These are phyloP conservation scores for Myiotriccus ornatus DNA, from an alignment of 2,797 vertebrate species.

Conservation along the genomic window DNA sequence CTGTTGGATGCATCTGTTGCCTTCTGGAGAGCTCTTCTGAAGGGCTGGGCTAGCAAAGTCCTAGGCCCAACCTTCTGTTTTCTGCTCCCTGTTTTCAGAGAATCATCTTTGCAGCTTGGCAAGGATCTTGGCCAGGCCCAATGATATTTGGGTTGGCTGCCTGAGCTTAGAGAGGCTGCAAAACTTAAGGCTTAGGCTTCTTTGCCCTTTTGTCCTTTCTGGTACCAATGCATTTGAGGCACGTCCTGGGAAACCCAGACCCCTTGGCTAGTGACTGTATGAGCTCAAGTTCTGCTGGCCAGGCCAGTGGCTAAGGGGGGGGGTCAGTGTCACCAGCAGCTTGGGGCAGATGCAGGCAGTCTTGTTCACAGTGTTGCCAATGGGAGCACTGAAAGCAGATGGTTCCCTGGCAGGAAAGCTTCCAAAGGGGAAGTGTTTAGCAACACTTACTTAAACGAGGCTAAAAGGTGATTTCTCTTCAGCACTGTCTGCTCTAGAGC, in stretches of 20 bases:
- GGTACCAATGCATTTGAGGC: neutral
- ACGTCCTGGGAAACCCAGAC: neutral
- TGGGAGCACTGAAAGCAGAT: neutral
- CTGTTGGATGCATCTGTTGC: neutral
- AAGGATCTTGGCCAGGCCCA: neutral
- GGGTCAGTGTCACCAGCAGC: neutral
- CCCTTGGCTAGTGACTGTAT: neutral
- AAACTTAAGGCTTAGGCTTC: neutral
- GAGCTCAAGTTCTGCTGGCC: neutral
- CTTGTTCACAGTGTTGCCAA: neutral
- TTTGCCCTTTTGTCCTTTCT: neutral
- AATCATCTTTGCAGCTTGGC: neutral
- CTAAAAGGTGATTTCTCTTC: neutral
- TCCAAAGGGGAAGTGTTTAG: neutral
- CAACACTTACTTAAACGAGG: neutral
- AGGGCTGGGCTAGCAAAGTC: neutral
- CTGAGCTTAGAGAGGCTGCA: neutral
- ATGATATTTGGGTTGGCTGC: neutral
- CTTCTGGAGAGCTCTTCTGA: neutral
- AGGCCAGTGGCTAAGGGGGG: neutral
- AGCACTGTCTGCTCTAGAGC: neutral
- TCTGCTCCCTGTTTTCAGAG: neutral
- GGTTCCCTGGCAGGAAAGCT: neutral
- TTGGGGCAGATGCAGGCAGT: neutral
- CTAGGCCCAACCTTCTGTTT: neutral